phyloP scores from a whole-genome alignment of 2,113 vertebrate species.

The Gasterosteus nipponicus region DNA sequence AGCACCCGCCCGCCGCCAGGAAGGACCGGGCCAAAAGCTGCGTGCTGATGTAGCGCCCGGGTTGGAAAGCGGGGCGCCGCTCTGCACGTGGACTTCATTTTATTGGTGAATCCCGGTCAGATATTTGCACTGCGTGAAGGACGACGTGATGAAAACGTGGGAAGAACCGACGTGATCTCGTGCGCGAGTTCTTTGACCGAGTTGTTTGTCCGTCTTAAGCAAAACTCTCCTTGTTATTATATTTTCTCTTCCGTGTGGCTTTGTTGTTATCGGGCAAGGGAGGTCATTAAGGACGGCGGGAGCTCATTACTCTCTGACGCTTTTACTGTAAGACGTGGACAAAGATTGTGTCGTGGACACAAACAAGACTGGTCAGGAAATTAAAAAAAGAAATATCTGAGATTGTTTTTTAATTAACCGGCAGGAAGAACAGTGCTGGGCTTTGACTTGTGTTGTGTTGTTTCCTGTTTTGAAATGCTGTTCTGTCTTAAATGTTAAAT shows the following conservation, averaged over 20 bases:
- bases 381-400: background rate
- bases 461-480: slow-evolving; percentile 60
- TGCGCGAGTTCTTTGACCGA: slow-evolving; percentile 48
- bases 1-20: slow-evolving; percentile 82
- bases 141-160: slow-evolving; percentile 42
- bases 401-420: too few species aligned
- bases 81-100: slow-evolving; percentile 64
- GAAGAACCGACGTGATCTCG: slow-evolving; percentile 28
- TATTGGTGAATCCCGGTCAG: slow-evolving; percentile 69
- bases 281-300: slow-evolving; percentile 32
- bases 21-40: slow-evolving; percentile 97
- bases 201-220: slow-evolving; percentile 53
- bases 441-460: slow-evolving; percentile 47
- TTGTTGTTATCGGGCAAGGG: slow-evolving; percentile 39
- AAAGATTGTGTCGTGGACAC: slow-evolving; percentile 14
- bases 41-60: slow-evolving; percentile 87
- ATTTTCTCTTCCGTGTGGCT: slow-evolving; percentile 61
- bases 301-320: slow-evolving; percentile 32
- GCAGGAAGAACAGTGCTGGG: too few species aligned
- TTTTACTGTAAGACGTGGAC: slow-evolving; percentile 46
- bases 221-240: slow-evolving; percentile 50
- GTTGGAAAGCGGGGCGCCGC: too few species aligned
- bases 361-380: slow-evolving; percentile 23
- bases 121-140: slow-evolving; percentile 68
- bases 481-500: slow-evolving; percentile 50